Evolutionary conservation across 1,140 invertebrate genomes (phyloP), one percentile per base, ranked within the genome.

Genomic region (Calosoma granatense): DNA sequence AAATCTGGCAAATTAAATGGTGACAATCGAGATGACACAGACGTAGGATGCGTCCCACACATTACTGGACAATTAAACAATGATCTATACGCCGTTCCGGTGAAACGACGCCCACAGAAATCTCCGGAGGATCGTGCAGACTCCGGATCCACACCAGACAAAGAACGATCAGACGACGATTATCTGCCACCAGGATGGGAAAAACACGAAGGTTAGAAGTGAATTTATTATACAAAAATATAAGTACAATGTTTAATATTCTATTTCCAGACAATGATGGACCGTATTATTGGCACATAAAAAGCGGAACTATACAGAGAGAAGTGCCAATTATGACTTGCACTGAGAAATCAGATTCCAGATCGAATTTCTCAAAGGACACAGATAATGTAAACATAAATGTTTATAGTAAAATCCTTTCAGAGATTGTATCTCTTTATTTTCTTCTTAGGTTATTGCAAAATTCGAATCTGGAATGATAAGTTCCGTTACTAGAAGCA

Each of bases 231-330:
- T 17, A 51, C 43, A 9, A 51, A 51, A 4, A 15, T 9, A 51
- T 6, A 9, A 51, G 17, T 6, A 15, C 14, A 51, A 51, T 51
- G 9, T 36, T 36, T n/a, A n/a, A 51, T 11, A 51, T 51, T 51
- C 43, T 47, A 11, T 30, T 69, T 78, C 58, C 75, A 92, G 93
- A 95, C 76, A 90, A 88, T 65, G 86, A 90, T 70, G 92, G 92
- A 12, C 87, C 92, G 1, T 97, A 97, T 73, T 98, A 95, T 72
- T 98, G 94, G 94, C 95, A 98, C 75, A 94, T 97, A 65, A 95
- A 96, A 73, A 96, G 91, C 69, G 95, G 95, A 9, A 97, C 93
- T 0, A 97, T 97, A 65, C 94, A 97, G 69, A 79, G 94, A 53
- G 91, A 97, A 70, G 81, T 85, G 53, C 93, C 93, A 2, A 81